A percentile compares a stretch with the other conserved stretches of the same genome.
phyloP scores from a whole-genome alignment of 2,888 invertebrate species.

The Hylaea fasciaria region DNA sequence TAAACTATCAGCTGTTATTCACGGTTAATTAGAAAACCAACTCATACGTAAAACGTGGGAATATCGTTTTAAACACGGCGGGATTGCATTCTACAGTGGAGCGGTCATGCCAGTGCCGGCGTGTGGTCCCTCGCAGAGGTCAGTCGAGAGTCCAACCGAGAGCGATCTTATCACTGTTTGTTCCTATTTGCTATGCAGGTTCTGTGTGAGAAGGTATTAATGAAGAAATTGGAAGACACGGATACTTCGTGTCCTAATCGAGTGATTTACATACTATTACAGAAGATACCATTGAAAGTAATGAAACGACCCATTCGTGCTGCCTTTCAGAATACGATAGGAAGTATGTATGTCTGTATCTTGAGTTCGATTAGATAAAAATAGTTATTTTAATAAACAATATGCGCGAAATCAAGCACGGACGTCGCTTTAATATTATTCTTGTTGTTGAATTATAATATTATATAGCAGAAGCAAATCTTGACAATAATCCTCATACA shows the following conservation, averaged over 20 bases:
- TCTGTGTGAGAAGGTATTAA: background rate
- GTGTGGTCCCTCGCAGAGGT: conserved; percentile 69
- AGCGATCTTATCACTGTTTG: conserved; percentile 71
- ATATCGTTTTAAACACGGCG: conserved; percentile 35
- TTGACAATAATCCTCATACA: background rate
- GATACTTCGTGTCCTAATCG: background rate
- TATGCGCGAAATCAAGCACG: too few relatives aligned
- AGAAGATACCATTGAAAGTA: too few relatives aligned
- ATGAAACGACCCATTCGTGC: too few relatives aligned
- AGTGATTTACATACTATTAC: background rate
- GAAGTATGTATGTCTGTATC: too few relatives aligned
- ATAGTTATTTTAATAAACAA: too few relatives aligned
- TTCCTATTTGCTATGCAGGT: conserved; percentile 58
- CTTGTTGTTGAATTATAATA: background rate
- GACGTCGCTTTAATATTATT: background rate
- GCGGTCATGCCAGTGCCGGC: conserved; percentile 48
- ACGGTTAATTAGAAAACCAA: conserved; percentile 27
- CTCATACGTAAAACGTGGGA: conserved; percentile 30
- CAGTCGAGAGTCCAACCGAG: conserved; percentile 66
- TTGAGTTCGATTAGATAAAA: too few relatives aligned
- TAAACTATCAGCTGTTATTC: conserved; percentile 2
- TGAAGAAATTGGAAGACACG: background rate
- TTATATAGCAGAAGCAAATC: background rate
- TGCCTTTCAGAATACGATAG: too few relatives aligned
- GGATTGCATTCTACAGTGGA: conserved; percentile 20